Conservation (phyloP, 2,888 invertebrate species). For the Sarcophaga caerulescens region DNA sequence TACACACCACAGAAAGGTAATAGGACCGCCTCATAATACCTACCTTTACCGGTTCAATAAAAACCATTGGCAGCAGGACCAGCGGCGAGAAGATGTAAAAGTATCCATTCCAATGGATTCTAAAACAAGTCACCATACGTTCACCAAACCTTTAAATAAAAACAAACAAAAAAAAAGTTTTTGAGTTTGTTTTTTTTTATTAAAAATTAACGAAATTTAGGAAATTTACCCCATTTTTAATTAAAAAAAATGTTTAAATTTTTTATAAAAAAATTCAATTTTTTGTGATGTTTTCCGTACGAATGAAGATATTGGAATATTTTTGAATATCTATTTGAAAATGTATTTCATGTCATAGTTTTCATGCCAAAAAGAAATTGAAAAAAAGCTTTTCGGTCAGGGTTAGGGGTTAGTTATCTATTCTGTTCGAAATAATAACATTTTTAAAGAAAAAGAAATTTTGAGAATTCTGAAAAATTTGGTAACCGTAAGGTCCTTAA, state of each 20-base stretch:
- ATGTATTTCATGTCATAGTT: too few species aligned
- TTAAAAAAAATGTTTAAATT: too few species aligned
- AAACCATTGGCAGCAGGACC: slow-evolving; percentile 30
- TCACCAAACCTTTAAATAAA: neutral
- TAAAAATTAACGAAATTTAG: neutral
- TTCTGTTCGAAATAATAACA: neutral
- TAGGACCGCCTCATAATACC: neutral
- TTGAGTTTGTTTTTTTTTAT: neutral
- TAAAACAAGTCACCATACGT: slow-evolving; percentile 31
- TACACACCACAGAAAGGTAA: neutral
- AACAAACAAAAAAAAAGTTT: neutral
- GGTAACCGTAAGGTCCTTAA: too few species aligned
- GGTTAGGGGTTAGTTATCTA: too few species aligned
- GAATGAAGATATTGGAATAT: too few species aligned
- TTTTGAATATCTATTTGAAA: too few species aligned
- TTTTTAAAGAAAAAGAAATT: neutral
- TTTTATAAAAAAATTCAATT: too few species aligned
- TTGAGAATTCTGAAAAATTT: neutral
- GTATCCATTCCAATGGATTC: slow-evolving; percentile 55
- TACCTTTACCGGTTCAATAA: slow-evolving; percentile 44
- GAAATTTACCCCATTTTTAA: slow-evolving; percentile 24
- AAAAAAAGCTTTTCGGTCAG: too few species aligned
- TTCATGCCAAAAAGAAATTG: too few species aligned
- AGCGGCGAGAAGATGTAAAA: slow-evolving; percentile 31
- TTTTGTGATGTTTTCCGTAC: neutral